A percentile compares a stretch with the other conserved stretches of the same genome.
Conservation (phyloP, 2,113 vertebrate species). For the Pelodiscus sinensis region DNA sequence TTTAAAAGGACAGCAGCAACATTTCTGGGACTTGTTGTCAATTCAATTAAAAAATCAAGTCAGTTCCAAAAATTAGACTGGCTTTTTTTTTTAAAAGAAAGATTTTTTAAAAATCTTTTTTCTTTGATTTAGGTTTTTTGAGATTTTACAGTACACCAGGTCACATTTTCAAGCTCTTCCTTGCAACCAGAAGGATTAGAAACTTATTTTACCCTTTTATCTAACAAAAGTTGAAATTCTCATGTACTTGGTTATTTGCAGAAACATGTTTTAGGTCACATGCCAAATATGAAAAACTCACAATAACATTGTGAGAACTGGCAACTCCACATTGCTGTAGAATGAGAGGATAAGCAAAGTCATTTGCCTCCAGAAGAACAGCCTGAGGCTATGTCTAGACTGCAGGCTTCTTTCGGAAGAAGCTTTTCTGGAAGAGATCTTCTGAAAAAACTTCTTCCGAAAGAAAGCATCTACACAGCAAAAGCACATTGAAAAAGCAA, state of each 20-base stretch:
- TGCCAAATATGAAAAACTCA: background rate
- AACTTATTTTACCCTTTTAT: background rate
- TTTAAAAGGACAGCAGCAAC: background rate
- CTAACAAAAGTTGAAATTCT: background rate
- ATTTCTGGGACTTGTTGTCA: background rate
- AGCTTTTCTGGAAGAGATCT: no score
- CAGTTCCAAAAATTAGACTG: background rate
- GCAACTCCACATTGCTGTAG: background rate
- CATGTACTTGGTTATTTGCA: background rate
- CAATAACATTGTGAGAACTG: background rate
- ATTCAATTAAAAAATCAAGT: background rate
- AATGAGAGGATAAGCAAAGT: background rate
- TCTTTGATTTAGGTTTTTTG: background rate
- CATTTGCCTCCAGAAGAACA: conserved; percentile 48
- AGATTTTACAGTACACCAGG: background rate
- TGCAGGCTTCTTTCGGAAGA: no score
- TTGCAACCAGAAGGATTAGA: background rate
- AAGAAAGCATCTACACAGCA: no score
- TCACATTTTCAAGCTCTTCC: background rate
- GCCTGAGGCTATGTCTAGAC: background rate
- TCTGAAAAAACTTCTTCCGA: no score
- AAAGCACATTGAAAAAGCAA: no score
- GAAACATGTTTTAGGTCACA: background rate
- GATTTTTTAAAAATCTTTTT: background rate
- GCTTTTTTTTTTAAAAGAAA: background rate